A percentile compares a stretch with the other conserved stretches of the same genome.
phyloP scores from a whole-genome alignment of 2,797 vertebrate genomes.

The Kryptolebias ocellatus region DNA sequence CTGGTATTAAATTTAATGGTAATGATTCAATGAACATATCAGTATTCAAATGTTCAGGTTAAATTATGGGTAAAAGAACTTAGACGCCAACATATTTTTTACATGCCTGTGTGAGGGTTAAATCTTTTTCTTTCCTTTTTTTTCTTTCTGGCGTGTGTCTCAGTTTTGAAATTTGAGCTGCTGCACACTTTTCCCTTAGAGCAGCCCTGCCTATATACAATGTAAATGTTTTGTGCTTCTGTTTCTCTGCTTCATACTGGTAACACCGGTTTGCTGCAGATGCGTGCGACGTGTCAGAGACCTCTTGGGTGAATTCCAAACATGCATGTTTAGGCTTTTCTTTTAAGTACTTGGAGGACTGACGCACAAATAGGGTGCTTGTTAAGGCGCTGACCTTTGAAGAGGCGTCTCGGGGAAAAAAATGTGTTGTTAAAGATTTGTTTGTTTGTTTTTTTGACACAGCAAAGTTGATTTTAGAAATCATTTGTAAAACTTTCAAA shows the following conservation, averaged over 20 bases:
- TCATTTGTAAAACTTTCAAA: no score
- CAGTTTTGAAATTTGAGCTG: slow-evolving; percentile 22
- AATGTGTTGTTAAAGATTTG: background rate
- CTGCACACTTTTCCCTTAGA: slow-evolving; percentile 16
- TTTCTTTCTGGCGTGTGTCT: background rate
- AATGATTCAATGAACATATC: background rate
- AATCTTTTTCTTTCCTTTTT: background rate
- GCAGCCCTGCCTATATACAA: slow-evolving; percentile 36
- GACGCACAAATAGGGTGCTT: slow-evolving; percentile 7
- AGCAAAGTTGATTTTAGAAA: no score
- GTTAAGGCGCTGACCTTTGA: slow-evolving; percentile 6
- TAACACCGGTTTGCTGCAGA: slow-evolving; percentile 65
- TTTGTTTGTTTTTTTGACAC: background rate
- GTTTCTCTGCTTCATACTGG: slow-evolving; percentile 58
- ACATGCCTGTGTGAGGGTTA: background rate
- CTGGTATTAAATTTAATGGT: background rate
- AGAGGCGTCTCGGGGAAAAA: background rate
- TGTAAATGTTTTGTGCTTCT: slow-evolving; percentile 2
- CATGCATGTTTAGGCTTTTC: slow-evolving; percentile 36
- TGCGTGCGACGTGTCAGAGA: slow-evolving; percentile 42
- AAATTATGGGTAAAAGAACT: background rate
- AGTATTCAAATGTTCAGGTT: no score
- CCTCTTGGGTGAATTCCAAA: slow-evolving; percentile 55
- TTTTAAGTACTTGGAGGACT: slow-evolving; percentile 14
- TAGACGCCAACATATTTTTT: background rate